Evolutionary conservation across 2,113 vertebrate genomes (phyloP).

Genomic region (Ellobius talpinus): DNA sequence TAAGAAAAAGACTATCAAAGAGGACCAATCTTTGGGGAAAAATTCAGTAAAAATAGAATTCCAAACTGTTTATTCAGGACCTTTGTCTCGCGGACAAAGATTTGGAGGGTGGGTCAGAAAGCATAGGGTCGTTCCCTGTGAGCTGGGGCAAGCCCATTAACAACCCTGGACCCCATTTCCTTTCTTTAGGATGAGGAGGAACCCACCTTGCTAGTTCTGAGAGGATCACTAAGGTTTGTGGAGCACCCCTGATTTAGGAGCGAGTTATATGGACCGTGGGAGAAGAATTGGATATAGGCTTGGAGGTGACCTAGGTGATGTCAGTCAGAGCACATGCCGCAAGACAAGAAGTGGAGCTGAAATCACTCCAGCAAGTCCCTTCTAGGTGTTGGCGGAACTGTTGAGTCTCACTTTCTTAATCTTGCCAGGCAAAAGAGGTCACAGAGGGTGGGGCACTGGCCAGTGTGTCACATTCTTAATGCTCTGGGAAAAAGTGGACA

Average conservation of each 20-base stretch:
- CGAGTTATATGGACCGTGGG: background rate
- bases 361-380: constrained; percentile 11
- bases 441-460: constrained; percentile 26
- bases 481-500: constrained; percentile 29
- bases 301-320: background rate
- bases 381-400: constrained; percentile 22
- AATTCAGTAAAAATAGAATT: constrained; percentile 62
- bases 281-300: background rate
- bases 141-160: background rate
- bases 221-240: background rate
- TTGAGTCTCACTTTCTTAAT: constrained; percentile 68
- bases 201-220: background rate
- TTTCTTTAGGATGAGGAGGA: background rate
- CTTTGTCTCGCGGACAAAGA: constrained; percentile 34
- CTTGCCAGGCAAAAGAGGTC: constrained; percentile 29
- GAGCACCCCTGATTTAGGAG: background rate
- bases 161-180: background rate
- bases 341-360: constrained; percentile 29
- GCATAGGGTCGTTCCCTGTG: background rate
- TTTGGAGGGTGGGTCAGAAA: constrained; percentile 18
- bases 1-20: constrained; percentile 48
- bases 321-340: background rate
- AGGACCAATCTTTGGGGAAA: constrained; percentile 34
- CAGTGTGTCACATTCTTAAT: background rate
- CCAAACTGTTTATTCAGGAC: constrained; percentile 32